Evolutionary conservation across 2,888 invertebrate species (phyloP).

Genomic region (Sympetrum striolatum): DNA sequence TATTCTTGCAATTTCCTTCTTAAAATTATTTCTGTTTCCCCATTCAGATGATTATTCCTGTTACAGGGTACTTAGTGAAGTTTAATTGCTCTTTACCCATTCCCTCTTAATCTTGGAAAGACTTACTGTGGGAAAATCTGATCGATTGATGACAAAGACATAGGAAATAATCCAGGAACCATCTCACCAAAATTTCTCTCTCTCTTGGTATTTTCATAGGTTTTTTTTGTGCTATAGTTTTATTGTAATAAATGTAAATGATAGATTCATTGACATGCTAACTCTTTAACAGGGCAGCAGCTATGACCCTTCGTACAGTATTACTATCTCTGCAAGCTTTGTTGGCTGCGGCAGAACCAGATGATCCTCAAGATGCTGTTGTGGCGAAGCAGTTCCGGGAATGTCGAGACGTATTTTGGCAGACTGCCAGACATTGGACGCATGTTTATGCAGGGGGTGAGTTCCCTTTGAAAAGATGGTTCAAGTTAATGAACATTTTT

Average conservation of each 20-base stretch:
- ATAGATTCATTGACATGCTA: no score
- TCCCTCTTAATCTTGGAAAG: no score
- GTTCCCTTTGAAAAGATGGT: not conserved
- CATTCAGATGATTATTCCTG: no score
- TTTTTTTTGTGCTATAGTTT: not conserved
- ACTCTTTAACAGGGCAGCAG: slow-evolving; percentile 81
- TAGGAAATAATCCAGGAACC: no score
- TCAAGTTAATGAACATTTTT: no score
- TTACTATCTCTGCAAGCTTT: slow-evolving; percentile 94
- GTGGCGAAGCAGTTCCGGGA: slow-evolving; percentile 97
- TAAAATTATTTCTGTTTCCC: no score
- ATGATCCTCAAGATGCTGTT: slow-evolving; percentile 95
- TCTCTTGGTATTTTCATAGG: not conserved
- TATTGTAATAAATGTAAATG: not conserved
- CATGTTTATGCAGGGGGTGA: slow-evolving; percentile 89
- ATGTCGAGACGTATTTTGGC: slow-evolving; percentile 81
- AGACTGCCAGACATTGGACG: slow-evolving; percentile 97
- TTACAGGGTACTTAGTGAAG: no score
- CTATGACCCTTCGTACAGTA: slow-evolving; percentile 96
- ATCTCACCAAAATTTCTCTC: no score
- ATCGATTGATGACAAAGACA: no score
- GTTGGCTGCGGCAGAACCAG: slow-evolving; percentile 89
- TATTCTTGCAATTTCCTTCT: no score
- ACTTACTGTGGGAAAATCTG: no score
- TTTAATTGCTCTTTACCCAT: no score